A percentile compares a stretch with the other conserved stretches of the same genome.
Evolutionary conservation across 2,888 invertebrate genomes (phyloP).

Genomic region (Trypoxylon attenuatum): DNA sequence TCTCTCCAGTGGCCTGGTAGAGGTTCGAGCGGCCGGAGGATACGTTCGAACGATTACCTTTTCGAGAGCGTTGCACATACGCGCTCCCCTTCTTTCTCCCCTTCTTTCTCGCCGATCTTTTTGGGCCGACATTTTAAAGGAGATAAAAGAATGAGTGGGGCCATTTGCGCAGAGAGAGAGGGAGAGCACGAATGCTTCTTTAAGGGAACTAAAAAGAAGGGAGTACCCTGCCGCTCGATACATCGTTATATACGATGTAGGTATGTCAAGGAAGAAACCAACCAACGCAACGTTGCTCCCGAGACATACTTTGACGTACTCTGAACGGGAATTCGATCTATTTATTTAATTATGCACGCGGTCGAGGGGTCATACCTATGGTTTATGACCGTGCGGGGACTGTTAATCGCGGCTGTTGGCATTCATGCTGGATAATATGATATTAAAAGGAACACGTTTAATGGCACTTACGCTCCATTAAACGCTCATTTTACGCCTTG

Average conservation of each 20-base stretch:
- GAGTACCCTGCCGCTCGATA: background rate
- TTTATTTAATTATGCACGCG: slow-evolving; percentile 10
- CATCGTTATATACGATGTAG: too few relatives aligned
- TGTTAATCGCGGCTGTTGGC: background rate
- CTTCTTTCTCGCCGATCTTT: slow-evolving; percentile 20
- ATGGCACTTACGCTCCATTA: background rate
- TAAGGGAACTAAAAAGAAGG: background rate
- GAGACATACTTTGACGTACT: background rate
- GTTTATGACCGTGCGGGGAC: slow-evolving; percentile 1
- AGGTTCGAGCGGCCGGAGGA: slow-evolving; percentile 31
- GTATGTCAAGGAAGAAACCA: background rate
- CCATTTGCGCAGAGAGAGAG: background rate
- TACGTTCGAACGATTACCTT: slow-evolving; percentile 58
- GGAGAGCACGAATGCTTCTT: background rate
- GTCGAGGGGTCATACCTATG: slow-evolving; percentile 4
- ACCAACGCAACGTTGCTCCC: too few relatives aligned
- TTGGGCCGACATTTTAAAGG: slow-evolving; percentile 32
- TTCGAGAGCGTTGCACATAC: slow-evolving; percentile 28
- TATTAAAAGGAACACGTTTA: background rate
- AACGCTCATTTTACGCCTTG: slow-evolving; percentile 3
- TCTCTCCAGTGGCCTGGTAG: slow-evolving; percentile 26
- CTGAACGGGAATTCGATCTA: background rate
- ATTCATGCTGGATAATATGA: background rate
- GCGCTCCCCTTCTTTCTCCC: too few relatives aligned
- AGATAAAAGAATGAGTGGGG: slow-evolving; percentile 15